phyloP scores from a whole-genome alignment of 2,113 vertebrate genomes.

The Rhombomys opimus region DNA sequence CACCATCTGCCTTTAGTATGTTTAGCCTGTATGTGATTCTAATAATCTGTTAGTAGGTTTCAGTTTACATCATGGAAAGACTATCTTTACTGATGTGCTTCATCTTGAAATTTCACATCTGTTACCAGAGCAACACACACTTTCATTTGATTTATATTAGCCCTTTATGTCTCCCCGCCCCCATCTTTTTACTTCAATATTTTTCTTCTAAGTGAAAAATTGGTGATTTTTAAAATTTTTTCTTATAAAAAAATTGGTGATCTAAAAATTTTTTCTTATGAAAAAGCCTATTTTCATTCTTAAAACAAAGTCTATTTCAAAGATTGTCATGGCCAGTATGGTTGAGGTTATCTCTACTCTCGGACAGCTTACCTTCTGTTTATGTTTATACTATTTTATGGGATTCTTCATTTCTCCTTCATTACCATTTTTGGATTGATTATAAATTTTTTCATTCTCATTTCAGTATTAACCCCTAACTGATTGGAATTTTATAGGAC shows the following conservation, averaged over 20 bases:
- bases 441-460: conserved; percentile 3
- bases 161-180: not conserved
- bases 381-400: not conserved
- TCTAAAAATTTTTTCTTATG: not conserved
- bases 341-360: not conserved
- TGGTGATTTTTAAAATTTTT: not conserved
- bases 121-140: not conserved
- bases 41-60: not conserved
- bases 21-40: not conserved
- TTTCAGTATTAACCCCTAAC: not conserved
- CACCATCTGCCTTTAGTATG: not conserved
- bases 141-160: not conserved
- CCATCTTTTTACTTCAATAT: not conserved
- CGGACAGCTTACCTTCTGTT: not conserved
- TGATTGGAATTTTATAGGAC: not conserved
- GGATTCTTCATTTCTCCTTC: not conserved
- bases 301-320: not conserved
- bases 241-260: not conserved
- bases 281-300: not conserved
- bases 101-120: not conserved
- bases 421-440: not conserved
- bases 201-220: conserved; percentile 32
- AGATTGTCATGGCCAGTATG: not conserved
- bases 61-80: not conserved
- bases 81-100: not conserved